Conservation (phyloP, 2,797 vertebrate species). For the Spinus pinus region DNA sequence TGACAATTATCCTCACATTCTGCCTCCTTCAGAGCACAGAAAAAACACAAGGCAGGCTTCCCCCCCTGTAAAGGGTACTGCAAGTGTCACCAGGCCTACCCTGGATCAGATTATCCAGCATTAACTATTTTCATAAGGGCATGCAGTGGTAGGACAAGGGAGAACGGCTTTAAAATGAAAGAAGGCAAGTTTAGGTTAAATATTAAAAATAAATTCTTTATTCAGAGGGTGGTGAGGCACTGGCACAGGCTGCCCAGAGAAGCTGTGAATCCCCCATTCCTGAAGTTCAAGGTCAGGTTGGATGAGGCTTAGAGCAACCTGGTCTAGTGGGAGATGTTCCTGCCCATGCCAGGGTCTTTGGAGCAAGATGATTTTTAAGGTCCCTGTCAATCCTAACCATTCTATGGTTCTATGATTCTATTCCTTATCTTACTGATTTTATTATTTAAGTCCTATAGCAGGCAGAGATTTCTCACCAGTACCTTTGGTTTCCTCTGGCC, state of each 20-base stretch:
- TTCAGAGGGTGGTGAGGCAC: not conserved
- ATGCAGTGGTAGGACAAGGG: not conserved
- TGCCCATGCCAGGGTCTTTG: not conserved
- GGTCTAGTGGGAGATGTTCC: not conserved
- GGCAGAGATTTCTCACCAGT: not conserved
- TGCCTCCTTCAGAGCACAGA: not conserved
- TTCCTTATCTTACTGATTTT: not conserved
- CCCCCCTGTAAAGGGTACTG: not conserved
- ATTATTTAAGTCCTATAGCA: not conserved
- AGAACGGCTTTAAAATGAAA: not conserved
- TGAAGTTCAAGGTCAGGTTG: not conserved
- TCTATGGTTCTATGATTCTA: not conserved
- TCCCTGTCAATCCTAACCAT: not conserved
- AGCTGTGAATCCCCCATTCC: not conserved
- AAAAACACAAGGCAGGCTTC: fast-evolving
- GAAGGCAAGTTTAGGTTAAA: not conserved
- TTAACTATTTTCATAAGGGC: not conserved
- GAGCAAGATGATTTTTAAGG: not conserved
- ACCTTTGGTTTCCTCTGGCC: not conserved
- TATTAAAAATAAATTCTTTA: not conserved
- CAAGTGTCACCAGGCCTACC: not conserved
- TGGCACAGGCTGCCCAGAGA: not conserved
- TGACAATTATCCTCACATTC: not conserved
- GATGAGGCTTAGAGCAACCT: not conserved
- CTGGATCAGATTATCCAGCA: not conserved